These are phyloP conservation scores for Melopsittacus undulatus DNA, from an alignment of 2,797 vertebrate species.

Conservation along the genomic window DNA sequence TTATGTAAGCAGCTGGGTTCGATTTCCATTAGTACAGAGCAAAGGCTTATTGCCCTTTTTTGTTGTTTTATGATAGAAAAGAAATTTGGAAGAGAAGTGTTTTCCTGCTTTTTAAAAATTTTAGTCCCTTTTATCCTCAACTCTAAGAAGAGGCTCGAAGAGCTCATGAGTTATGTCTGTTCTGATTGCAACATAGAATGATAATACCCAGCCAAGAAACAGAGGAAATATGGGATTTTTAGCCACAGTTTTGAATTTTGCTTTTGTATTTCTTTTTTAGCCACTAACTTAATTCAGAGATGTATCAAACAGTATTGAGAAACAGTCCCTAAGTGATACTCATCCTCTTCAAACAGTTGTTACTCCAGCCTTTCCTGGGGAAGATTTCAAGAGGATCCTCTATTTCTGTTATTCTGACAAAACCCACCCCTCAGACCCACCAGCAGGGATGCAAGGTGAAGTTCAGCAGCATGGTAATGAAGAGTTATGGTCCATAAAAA, in stretches of 20 bases:
- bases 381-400: background rate
- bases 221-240: background rate
- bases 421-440: background rate
- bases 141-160: background rate
- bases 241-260: background rate
- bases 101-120: background rate
- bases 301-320: background rate
- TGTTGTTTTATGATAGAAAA: background rate
- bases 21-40: background rate
- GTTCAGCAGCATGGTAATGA: background rate
- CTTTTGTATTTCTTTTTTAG: background rate
- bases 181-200: background rate
- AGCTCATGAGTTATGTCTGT: rapidly evolving
- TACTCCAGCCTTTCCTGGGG: background rate
- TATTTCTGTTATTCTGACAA: background rate
- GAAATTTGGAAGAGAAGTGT: background rate
- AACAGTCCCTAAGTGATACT: background rate
- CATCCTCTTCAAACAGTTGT: background rate
- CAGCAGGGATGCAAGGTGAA: background rate
- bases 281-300: background rate
- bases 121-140: background rate
- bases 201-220: background rate
- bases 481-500: background rate
- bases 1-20: background rate
- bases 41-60: background rate